Percentiles rank a stretch among this genome's conserved stretches.
These are phyloP conservation scores for Triplophysa tibetana DNA, from an alignment of 2,113 vertebrate species.

Conservation along the genomic window DNA sequence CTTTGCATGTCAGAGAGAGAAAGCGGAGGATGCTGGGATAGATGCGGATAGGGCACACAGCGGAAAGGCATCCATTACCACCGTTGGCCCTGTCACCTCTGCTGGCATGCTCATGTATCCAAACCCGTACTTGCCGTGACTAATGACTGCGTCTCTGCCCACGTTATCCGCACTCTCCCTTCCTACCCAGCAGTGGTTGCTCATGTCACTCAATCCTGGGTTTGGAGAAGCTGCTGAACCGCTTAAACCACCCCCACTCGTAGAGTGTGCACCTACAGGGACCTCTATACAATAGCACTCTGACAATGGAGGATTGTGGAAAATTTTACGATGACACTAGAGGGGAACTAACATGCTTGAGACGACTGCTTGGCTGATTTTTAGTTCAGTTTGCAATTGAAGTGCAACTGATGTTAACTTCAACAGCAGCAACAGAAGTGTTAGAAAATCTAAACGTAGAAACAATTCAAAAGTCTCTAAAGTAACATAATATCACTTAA, in stretches of 20 bases:
- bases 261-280: background rate
- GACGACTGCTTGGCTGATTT: background rate
- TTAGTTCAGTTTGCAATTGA: background rate
- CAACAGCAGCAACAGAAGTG: background rate
- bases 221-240: background rate
- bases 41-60: background rate
- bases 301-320: background rate
- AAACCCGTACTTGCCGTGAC: constrained; percentile 35
- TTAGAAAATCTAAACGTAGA: background rate
- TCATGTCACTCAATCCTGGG: constrained; percentile 11
- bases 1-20: background rate
- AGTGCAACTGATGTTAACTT: background rate
- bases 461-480: background rate
- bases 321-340: background rate
- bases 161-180: constrained; percentile 14
- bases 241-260: constrained; percentile 2
- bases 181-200: constrained; percentile 17
- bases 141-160: constrained; percentile 37
- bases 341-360: background rate
- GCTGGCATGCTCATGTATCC: constrained; percentile 40
- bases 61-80: constrained; percentile 36
- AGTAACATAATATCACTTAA: no score
- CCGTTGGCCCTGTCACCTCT: constrained; percentile 23
- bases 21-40: background rate
- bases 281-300: background rate